A percentile compares a stretch with the other conserved stretches of the same genome.
Conservation (phyloP, 2,113 vertebrate genomes). For the Thamnaconus septentrionalis region DNA sequence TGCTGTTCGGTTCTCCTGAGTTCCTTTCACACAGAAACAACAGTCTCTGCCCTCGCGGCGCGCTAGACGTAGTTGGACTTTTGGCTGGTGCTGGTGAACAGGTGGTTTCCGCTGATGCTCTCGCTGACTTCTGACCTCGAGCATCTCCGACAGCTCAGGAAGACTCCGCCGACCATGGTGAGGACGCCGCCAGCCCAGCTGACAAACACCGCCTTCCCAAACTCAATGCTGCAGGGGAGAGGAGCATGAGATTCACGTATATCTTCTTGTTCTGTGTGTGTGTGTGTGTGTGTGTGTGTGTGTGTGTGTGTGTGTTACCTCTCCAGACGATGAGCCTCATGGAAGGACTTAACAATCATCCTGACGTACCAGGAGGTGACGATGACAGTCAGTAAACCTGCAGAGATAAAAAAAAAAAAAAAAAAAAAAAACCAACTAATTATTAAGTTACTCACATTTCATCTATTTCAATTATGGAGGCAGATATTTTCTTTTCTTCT, state of each 20-base stretch:
- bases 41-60: not conserved
- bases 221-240: slow-evolving; percentile 78
- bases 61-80: slow-evolving; percentile 85
- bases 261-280: not conserved
- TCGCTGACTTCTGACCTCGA: slow-evolving; percentile 54
- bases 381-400: slow-evolving; percentile 82
- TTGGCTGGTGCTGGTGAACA: slow-evolving; percentile 60
- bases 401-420: not conserved
- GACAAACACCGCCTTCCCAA: slow-evolving; percentile 87
- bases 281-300: not conserved
- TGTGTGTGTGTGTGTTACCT: slow-evolving; percentile 16
- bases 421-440: no score
- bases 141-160: slow-evolving; percentile 83
- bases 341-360: slow-evolving; percentile 60
- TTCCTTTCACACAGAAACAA: not conserved
- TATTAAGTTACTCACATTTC: no score
- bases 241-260: not conserved
- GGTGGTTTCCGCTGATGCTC: slow-evolving; percentile 71
- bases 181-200: slow-evolving; percentile 86
- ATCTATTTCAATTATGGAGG: no score
- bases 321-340: slow-evolving; percentile 6
- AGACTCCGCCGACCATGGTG: slow-evolving; percentile 80
- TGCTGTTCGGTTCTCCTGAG: not conserved
- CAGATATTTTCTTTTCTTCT: no score
- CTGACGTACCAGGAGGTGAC: slow-evolving; percentile 88